Evolutionary conservation across 2,888 invertebrate species (phyloP).

Genomic region (Melanostoma mellinum): DNA sequence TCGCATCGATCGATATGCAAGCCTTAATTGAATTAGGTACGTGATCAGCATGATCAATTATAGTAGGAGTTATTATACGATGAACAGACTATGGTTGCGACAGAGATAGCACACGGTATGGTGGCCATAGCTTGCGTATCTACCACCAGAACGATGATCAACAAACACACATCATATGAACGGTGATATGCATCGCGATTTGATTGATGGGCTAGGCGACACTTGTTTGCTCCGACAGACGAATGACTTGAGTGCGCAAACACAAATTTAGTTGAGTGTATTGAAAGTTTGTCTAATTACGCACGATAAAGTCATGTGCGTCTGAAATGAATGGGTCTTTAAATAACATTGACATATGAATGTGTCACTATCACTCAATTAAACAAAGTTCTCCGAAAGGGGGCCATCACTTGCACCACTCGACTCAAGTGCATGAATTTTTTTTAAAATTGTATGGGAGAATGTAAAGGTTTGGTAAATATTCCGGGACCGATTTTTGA

Average conservation of each 20-base stretch:
- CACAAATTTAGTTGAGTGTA: slow-evolving; percentile 16
- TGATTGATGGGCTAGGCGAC: slow-evolving; percentile 30
- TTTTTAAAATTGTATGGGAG: too few relatives aligned
- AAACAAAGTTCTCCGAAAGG: too few relatives aligned
- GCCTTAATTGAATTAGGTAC: slow-evolving; percentile 58
- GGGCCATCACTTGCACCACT: too few relatives aligned
- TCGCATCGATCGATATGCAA: background rate
- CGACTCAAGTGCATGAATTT: too few relatives aligned
- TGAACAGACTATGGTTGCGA: too few relatives aligned
- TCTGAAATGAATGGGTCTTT: background rate
- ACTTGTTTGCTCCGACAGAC: slow-evolving; percentile 22
- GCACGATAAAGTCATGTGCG: slow-evolving; percentile 14
- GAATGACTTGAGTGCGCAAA: slow-evolving; percentile 7
- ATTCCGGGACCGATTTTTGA: too few relatives aligned
- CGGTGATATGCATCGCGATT: slow-evolving; percentile 23
- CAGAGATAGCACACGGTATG: too few relatives aligned
- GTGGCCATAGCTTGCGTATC: too few relatives aligned
- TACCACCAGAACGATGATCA: background rate
- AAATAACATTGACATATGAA: slow-evolving; percentile 25
- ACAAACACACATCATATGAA: background rate
- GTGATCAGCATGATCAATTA: slow-evolving; percentile 56
- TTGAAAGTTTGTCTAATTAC: background rate
- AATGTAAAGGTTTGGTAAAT: too few relatives aligned
- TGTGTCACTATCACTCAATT: background rate
- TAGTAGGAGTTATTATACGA: background rate